phyloP scores from a whole-genome alignment of 2,113 vertebrate genomes.

The Heteronetta atricapilla region DNA sequence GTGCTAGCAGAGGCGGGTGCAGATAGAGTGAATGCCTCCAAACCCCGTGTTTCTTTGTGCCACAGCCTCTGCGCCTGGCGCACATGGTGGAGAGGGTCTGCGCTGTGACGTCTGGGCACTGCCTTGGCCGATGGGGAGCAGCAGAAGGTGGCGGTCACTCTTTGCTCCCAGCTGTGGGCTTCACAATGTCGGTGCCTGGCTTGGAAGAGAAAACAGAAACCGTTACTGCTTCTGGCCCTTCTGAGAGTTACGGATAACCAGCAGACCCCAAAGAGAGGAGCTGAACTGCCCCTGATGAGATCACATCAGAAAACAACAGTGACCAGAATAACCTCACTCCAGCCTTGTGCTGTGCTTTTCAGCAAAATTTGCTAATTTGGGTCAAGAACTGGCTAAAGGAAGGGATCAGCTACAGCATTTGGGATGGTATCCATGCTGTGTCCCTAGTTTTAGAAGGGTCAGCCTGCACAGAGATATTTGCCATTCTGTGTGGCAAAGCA shows the following conservation, averaged over 20 bases:
- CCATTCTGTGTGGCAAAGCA: neutral
- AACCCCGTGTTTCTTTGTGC: rapidly evolving
- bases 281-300: neutral
- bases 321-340: neutral
- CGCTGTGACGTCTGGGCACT: neutral
- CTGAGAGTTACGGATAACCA: neutral
- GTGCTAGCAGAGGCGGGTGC: neutral
- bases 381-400: neutral
- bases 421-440: neutral
- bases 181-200: neutral
- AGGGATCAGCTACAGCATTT: neutral
- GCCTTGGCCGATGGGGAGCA: rapidly evolving
- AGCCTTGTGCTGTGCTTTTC: neutral
- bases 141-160: neutral
- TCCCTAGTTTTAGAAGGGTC: neutral
- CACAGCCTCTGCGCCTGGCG: rapidly evolving
- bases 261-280: neutral
- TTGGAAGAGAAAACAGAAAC: neutral
- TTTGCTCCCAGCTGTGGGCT: neutral
- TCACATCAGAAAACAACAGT: neutral
- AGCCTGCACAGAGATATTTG: neutral
- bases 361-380: neutral
- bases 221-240: neutral
- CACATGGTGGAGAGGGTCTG: neutral
- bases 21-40: rapidly evolving